Base-by-base conservation (phyloP, 2,113 vertebrate species). In the Nematolebias whitei region DNA sequence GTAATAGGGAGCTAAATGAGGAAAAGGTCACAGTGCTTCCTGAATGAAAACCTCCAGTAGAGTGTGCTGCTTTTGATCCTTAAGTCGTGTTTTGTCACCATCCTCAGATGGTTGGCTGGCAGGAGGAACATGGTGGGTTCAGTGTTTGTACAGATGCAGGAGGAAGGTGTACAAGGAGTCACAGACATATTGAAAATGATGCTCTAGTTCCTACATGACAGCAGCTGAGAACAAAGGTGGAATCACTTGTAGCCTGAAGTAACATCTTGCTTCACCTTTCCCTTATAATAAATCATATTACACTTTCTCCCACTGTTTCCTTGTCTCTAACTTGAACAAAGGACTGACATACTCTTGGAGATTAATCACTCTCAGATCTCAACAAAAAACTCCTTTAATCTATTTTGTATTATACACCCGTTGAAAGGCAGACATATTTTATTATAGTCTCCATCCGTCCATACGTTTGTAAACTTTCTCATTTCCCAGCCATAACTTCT, bases 11-110 rank as follows among this genome's bases (percentile, higher is more conserved):
- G 54, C 53, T 24, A 29, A 52, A 53, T 58, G 53, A 76, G 48
- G 81, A 76, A 80, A 89, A 87, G 84, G 87, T 85, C 82, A 84
- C 58, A 44, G 52, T 57, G 66, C 70, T 68, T 74, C 52, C 47
- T 61, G 56, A 71, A 78, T 85, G 61, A 72, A 82, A 80, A 78
- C 55, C 80, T 68, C 48, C 23, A 47, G 55, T 6, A 12, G 61
- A 71, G 44, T 64, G 58, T 5, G 35, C 35, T 10, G 35, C 14
- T 68, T 71, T 83, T 87, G 76, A 78, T 74, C 75, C 83, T 75
- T 47, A 13, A 74, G 67, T 75, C 55, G 57, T 57, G 74, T 63
- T 72, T 56, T 24, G 58, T 68, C 62, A 16, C 65, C 51, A 65
- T 32, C 72, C 48, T 82, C 59, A 32, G 57, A 59, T n/a, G 57